Evolutionary conservation across 2,113 vertebrate genomes (phyloP).

Genomic region (Notechis scutatus): DNA sequence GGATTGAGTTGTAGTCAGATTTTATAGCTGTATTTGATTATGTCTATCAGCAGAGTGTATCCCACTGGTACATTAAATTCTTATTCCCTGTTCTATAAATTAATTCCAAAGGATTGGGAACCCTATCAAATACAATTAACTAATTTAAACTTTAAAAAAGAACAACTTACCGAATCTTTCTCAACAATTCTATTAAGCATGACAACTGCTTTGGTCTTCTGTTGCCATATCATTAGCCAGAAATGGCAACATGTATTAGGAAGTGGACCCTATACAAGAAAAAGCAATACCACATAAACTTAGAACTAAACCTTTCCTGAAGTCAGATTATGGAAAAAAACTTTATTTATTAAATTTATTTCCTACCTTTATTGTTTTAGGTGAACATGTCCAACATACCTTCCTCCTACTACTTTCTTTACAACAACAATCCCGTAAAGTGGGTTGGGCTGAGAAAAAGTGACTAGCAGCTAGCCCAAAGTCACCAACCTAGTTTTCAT

Average conservation of each 20-base stretch:
- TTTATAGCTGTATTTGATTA: not conserved
- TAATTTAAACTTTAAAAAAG: not conserved
- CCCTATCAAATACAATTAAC: not conserved
- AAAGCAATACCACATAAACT: not conserved
- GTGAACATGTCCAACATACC: not conserved
- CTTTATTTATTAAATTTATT: not conserved
- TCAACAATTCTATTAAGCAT: slow-evolving; percentile 97
- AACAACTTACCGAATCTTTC: slow-evolving; percentile 90
- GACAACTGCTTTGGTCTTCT: slow-evolving; percentile 91
- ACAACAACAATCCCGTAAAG: not conserved
- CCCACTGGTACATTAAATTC: not conserved
- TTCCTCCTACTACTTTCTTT: not conserved
- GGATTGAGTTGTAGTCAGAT: not conserved
- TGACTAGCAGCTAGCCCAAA: not conserved
- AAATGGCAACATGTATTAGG: slow-evolving; percentile 96
- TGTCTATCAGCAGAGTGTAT: not conserved
- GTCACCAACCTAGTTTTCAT: not conserved
- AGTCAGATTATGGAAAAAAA: not conserved
- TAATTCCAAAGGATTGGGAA: not conserved
- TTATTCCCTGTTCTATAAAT: not conserved
- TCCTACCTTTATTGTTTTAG: not conserved
- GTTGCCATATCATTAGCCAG: slow-evolving; percentile 98
- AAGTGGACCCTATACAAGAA: slow-evolving; percentile 82
- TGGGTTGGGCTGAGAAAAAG: not conserved
- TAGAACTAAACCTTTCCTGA: not conserved